Conservation (phyloP, 1,140 invertebrate genomes). For the Cepaea nemoralis region DNA sequence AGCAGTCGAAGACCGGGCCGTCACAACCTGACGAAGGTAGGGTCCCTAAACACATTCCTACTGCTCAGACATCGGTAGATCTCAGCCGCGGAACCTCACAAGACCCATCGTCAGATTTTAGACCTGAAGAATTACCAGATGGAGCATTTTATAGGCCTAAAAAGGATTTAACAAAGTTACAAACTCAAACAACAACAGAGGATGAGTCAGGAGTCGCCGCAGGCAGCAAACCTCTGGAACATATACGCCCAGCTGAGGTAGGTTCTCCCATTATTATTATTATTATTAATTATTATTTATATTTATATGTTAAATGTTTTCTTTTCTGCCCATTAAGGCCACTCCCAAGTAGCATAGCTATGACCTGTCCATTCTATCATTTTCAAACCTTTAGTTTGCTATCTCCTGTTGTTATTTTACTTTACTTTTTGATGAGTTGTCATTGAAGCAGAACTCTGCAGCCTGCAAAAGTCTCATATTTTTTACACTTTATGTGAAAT, state of each 20-base stretch:
- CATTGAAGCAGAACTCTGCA: too few relatives aligned
- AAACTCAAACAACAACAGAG: not conserved
- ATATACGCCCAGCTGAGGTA: slow-evolving; percentile 25
- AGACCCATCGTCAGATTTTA: slow-evolving; percentile 42
- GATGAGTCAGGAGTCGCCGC: not conserved
- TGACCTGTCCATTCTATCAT: too few relatives aligned
- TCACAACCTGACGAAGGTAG: not conserved
- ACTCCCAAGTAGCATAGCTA: too few relatives aligned
- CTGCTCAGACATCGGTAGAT: not conserved
- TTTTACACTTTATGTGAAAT: too few relatives aligned
- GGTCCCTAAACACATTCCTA: not conserved
- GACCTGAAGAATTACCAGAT: slow-evolving; percentile 58
- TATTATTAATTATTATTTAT: not conserved
- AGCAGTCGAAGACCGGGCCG: slow-evolving; percentile 33
- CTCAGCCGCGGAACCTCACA: not conserved
- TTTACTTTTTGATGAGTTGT: too few relatives aligned
- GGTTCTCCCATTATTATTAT: too few relatives aligned
- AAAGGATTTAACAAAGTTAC: slow-evolving; percentile 40
- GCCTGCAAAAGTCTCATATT: too few relatives aligned
- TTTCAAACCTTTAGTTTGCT: too few relatives aligned
- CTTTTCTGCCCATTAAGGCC: too few relatives aligned
- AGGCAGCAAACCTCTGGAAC: slow-evolving; percentile 14
- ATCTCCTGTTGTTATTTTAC: too few relatives aligned
- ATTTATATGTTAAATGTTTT: too few relatives aligned
- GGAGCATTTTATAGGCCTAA: slow-evolving; percentile 57